Base-by-base conservation (phyloP, 2,113 vertebrate species). In the Calypte anna region DNA sequence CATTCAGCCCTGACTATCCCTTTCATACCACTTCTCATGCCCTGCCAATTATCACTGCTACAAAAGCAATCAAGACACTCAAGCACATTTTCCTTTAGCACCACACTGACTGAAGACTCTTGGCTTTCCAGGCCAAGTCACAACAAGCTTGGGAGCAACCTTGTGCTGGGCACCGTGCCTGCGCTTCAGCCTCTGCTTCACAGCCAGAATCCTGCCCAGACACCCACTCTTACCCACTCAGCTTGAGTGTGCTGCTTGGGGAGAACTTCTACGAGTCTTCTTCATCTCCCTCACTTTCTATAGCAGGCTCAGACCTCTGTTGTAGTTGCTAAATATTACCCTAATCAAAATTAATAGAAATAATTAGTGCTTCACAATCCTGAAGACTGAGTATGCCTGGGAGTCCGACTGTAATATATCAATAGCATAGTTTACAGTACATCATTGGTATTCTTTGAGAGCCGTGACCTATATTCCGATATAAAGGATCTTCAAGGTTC, bases 161-260 rank as follows among this genome's bases (percentile, higher is more conserved):
- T 6, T 31, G 80, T 50, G 48, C 57, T 28, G 15, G 51, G 31
- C 55, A 18, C 8, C 10, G 62, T 1, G 2, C 10, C 53, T 1
- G 3, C 3, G 54, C 53, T 31, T 16, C 40, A 4, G 54, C 57
- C 48, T 8, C 28, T 13, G 3, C 14, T 28, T 48, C 0, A 1
- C 61, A 40, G 78, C 22, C 33, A 12, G 53, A 2, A 25, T 2
- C 51, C 43, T 22, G 31, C 54, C 46, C 3, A 40, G 20, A n/a
- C 4, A 3, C 61, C 69, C 0, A 1, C 64, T 20, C 53, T 43
- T 12, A n/a, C 40, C 38, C 9, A 1, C 0, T 3, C 1, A 0
- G 38, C 7, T 4, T 54, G 30, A 4, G 5, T 31, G n/a, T 1
- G 18, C 50, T 59, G 36, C 24, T 36, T 23, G 57, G 15, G 0